Evolutionary conservation across 2,797 vertebrate species (phyloP), one percentile per base, ranked within the genome.

Genomic region (Brachyalestes nurse): DNA sequence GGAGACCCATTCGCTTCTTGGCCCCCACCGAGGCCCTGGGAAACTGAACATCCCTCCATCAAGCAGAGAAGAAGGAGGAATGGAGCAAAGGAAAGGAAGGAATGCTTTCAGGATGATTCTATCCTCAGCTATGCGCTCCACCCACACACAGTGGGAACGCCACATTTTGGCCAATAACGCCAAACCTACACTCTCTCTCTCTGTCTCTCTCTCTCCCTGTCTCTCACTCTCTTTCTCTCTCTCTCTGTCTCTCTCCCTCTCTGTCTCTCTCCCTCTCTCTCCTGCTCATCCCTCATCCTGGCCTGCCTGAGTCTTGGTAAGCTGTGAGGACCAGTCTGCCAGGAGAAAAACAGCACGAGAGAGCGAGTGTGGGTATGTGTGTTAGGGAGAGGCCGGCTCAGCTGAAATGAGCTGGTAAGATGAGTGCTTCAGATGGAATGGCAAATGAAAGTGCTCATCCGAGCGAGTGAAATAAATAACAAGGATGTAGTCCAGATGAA

Each of bases 391-490:
- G 28, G 40, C 34, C 2, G 28, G 34, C 34, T 73, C 53, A 58
- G 71, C 79, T 75, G 75, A 85, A 85, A 82, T 78, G 65, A 82
- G 77, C 58, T 83, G 79, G 70, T 58, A 74, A 82, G 82, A 82
- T 80, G 79, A 85, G 65, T 19, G 19, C 65, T 83, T 83, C 82
- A 78, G 83, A 83, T 72, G 79, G 77, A 82, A 87, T 75, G 64
- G 82, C 77, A 85, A 81, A 87, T 87, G 81, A 85, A 87, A 79
- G 74, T 55, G 66, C 60, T 83, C 77, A 83, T 76, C 74, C 53
- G 58, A 85, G 58, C 69, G 82, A 67, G 38, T 7, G 83, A 85
- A 83, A 85, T 81, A 80, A 82, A 84, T 82, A 79, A 79, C 76
- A 77, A 83, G 79, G 51, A 62, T 79, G 72, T 80, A 78, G 78